Evolutionary conservation across 2,113 vertebrate genomes (phyloP).

Genomic region (Romanogobio albipinnatus): DNA sequence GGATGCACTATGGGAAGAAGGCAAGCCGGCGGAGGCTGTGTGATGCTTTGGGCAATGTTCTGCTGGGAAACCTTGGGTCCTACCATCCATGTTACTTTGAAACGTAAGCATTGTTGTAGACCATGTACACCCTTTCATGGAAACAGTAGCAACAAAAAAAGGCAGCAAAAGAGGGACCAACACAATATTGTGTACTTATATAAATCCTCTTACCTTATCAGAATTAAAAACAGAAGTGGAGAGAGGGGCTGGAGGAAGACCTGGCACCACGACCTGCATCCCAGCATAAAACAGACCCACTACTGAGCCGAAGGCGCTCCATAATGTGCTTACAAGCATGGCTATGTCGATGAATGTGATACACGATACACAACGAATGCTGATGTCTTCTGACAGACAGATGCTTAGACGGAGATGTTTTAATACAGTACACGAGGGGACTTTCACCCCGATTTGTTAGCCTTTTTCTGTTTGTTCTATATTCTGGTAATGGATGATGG

Average conservation of each 20-base stretch:
- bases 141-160: too few relatives aligned
- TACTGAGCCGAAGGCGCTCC: not conserved
- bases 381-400: not conserved
- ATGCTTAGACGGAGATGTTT: conserved; percentile 13
- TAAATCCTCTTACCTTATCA: conserved; percentile 43
- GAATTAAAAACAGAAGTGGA: conserved; percentile 15
- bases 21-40: too few relatives aligned
- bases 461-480: not conserved
- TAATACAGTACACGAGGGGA: conserved; percentile 22
- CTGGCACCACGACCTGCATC: conserved; percentile 36
- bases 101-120: too few relatives aligned
- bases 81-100: too few relatives aligned
- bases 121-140: too few relatives aligned
- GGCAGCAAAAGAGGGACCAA: too few relatives aligned
- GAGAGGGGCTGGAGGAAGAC: conserved; percentile 50
- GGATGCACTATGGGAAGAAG: too few relatives aligned
- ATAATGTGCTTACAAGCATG: conserved; percentile 8
- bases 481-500: not conserved
- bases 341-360: not conserved
- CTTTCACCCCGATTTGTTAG: conserved; percentile 33
- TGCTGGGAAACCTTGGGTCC: too few relatives aligned
- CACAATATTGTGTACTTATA: too few relatives aligned
- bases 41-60: too few relatives aligned
- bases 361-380: not conserved
- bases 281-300: conserved; percentile 12